Percentiles rank a stretch among this genome's conserved stretches.
These are phyloP conservation scores for Brenthis daphne DNA, from an alignment of 2,888 invertebrate genomes.

Conservation along the genomic window DNA sequence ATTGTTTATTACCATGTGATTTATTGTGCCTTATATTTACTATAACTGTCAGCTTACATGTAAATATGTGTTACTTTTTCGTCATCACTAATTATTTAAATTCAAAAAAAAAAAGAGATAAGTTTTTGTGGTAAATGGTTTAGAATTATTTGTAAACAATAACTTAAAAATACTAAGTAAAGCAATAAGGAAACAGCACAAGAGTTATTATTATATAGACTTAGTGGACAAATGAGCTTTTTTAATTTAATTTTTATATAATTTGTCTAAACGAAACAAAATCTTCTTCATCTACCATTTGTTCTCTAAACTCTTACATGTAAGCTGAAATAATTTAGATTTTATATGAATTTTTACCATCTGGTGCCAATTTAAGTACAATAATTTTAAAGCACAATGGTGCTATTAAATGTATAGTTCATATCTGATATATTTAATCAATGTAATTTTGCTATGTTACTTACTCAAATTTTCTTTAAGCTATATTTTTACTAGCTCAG, in stretches of 20 bases:
- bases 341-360: constrained; percentile 54
- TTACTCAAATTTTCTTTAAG: constrained; percentile 35
- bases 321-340: constrained; percentile 28
- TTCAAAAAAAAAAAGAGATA: background rate
- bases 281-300: too few species aligned
- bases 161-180: too few species aligned
- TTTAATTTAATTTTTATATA: too few species aligned
- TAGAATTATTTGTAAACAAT: too few species aligned
- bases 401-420: constrained; percentile 32
- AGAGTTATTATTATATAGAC: too few species aligned
- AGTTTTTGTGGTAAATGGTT: too few species aligned
- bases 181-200: too few species aligned
- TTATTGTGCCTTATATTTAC: constrained; percentile 67
- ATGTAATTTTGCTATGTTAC: constrained; percentile 38
- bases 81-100: background rate
- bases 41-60: constrained; percentile 33
- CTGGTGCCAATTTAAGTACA: constrained; percentile 69
- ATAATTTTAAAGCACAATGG: constrained; percentile 40
- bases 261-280: too few species aligned
- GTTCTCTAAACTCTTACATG: background rate
- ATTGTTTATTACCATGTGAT: constrained; percentile 54
- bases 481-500: constrained; percentile 34
- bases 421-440: constrained; percentile 30
- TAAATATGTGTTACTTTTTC: constrained; percentile 14
- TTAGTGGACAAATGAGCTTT: too few species aligned